Evolutionary conservation across 2,797 vertebrate genomes (phyloP).

Genomic region (Linurgus olivaceus): DNA sequence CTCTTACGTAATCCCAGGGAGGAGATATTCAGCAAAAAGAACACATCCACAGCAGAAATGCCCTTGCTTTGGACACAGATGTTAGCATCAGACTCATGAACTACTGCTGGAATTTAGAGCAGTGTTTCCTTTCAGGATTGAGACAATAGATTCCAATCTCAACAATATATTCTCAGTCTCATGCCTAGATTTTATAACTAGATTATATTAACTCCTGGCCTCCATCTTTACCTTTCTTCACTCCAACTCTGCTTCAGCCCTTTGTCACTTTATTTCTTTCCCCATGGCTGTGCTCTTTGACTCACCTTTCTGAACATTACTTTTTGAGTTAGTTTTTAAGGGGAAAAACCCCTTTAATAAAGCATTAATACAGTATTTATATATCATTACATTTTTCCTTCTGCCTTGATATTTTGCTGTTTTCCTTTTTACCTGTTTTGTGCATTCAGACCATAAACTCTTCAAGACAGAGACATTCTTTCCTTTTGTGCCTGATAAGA

Average conservation of each 20-base stretch:
- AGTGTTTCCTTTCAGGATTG: neutral
- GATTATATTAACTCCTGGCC: neutral
- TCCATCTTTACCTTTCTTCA: neutral
- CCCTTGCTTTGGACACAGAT: neutral
- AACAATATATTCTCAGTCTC: neutral
- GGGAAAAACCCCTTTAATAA: neutral
- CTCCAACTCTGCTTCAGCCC: neutral
- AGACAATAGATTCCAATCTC: neutral
- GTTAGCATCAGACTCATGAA: neutral
- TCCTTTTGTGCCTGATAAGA: neutral
- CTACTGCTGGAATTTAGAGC: neutral
- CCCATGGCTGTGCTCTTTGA: neutral
- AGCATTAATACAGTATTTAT: neutral
- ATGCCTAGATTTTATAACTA: neutral
- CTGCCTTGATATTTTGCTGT: neutral
- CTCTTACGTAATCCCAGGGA: neutral
- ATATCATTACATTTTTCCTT: neutral
- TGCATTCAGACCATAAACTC: neutral
- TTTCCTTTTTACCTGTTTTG: neutral
- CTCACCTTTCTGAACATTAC: neutral
- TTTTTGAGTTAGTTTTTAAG: neutral
- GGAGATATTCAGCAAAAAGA: neutral
- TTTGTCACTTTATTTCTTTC: neutral
- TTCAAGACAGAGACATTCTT: neutral
- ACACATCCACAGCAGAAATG: neutral